Conservation (phyloP, 2,113 vertebrate species). For the Elephas maximus region DNA sequence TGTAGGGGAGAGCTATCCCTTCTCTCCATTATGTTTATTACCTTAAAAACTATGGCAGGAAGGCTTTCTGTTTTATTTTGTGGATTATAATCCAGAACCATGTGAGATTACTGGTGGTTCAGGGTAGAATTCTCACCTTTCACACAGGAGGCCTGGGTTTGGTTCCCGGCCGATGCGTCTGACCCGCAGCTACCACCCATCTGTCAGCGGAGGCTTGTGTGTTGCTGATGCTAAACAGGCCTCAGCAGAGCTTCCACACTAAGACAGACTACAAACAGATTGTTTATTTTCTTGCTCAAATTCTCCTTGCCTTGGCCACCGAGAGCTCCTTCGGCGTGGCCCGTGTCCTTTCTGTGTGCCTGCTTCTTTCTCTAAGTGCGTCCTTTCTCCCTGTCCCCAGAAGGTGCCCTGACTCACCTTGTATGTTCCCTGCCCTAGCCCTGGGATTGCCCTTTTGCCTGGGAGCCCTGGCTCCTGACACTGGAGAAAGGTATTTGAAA, state of each 20-base stretch:
- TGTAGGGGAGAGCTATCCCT: background rate
- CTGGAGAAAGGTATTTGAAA: background rate
- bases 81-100: no score
- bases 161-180: no score
- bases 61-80: background rate
- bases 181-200: no score
- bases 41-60: no score
- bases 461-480: background rate
- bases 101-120: no score
- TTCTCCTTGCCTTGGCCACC: background rate
- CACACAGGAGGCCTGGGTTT: no score
- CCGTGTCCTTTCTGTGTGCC: background rate
- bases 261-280: no score
- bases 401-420: background rate
- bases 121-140: no score
- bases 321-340: accelerated
- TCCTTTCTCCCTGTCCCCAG: background rate
- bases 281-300: background rate
- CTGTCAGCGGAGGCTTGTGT: no score
- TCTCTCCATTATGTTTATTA: background rate
- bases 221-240: no score
- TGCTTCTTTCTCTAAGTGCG: accelerated
- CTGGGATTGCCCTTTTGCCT: background rate
- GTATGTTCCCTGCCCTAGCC: background rate
- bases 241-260: no score